phyloP scores from a whole-genome alignment of 2,797 vertebrate genomes.

The Picus viridis region DNA sequence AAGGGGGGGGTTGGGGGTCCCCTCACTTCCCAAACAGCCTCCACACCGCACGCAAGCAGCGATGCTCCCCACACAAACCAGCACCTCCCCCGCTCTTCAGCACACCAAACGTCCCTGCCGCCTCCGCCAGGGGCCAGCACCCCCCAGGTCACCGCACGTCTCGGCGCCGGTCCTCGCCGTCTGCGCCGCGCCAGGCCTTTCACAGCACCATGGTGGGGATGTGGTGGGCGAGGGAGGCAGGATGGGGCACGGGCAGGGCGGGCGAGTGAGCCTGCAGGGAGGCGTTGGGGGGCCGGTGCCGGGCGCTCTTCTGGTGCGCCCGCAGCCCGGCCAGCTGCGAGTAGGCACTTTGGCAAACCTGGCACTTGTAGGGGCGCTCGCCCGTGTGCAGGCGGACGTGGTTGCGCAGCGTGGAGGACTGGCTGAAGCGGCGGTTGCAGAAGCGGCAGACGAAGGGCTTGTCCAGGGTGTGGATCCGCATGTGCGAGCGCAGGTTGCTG shows the following conservation, averaged over 20 bases:
- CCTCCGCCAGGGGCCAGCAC: neutral
- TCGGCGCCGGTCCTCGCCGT: neutral
- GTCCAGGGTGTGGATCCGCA: constrained; percentile 99
- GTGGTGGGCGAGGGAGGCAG: constrained; percentile 87
- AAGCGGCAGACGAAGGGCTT: constrained; percentile 98
- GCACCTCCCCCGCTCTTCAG: neutral
- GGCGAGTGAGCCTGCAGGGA: constrained; percentile 82
- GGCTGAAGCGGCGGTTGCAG: constrained; percentile 98
- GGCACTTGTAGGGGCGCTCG: constrained; percentile 96
- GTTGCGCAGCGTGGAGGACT: constrained; percentile 96
- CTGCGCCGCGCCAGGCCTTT: neutral
- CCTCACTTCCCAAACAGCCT: neutral
- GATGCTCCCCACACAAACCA: neutral
- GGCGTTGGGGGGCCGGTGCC: constrained; percentile 87
- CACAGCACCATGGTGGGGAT: constrained; percentile 95
- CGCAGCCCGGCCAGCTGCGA: constrained; percentile 95
- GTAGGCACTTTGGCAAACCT: constrained; percentile 97
- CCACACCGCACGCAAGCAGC: accelerated
- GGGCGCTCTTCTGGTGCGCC: constrained; percentile 96
- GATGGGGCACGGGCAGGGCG: constrained; percentile 82
- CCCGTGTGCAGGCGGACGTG: constrained; percentile 97
- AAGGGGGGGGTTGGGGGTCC: too few species aligned
- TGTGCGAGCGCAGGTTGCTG: constrained; percentile 98
- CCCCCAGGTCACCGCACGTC: neutral
- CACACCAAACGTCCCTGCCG: neutral